A percentile compares a stretch with the other conserved stretches of the same genome.
Evolutionary conservation across 37 sponge, comb jelly and placozoan species (phyloP).

Genomic region (Eunapius fragilis): DNA sequence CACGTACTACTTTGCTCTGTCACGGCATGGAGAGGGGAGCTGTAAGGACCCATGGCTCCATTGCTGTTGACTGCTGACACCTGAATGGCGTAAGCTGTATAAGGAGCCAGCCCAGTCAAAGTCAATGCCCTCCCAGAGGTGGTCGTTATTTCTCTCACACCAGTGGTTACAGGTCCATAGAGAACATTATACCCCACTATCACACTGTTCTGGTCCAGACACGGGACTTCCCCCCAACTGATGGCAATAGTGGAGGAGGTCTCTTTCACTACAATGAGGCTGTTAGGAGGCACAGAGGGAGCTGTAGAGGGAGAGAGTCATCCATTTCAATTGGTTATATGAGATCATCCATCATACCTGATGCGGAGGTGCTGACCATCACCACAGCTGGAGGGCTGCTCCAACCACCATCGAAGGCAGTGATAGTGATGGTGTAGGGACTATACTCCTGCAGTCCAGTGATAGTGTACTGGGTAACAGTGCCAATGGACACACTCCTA

Average conservation of each 20-base stretch:
- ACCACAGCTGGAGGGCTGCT: neutral
- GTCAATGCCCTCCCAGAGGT: neutral
- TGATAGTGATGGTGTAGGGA: conserved; percentile 16
- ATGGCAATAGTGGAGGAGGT: conserved; percentile 3
- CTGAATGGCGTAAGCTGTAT: conserved; percentile 1
- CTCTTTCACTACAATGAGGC: neutral
- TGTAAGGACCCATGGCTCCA: conserved; percentile 16
- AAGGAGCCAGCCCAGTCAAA: neutral
- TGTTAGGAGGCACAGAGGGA: conserved; percentile 10
- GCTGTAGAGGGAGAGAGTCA: neutral
- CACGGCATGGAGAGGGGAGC: neutral
- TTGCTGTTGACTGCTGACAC: conserved; percentile 14
- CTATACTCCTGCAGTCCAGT: conserved; percentile 6
- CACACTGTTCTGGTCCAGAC: conserved; percentile 32
- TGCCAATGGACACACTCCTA: neutral
- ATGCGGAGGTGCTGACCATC: no score
- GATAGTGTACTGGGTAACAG: neutral
- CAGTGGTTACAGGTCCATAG: neutral
- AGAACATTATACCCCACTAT: conserved; percentile 29
- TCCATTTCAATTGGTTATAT: neutral
- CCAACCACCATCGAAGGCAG: neutral
- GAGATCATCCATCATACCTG: no score
- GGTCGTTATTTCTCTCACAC: neutral
- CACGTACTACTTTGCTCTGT: no score
- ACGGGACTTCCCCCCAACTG: conserved; percentile 21